Percentiles rank a stretch among this genome's conserved stretches.
phyloP scores from a whole-genome alignment of 2,797 vertebrate genomes.

The Brotogeris chrysoptera region DNA sequence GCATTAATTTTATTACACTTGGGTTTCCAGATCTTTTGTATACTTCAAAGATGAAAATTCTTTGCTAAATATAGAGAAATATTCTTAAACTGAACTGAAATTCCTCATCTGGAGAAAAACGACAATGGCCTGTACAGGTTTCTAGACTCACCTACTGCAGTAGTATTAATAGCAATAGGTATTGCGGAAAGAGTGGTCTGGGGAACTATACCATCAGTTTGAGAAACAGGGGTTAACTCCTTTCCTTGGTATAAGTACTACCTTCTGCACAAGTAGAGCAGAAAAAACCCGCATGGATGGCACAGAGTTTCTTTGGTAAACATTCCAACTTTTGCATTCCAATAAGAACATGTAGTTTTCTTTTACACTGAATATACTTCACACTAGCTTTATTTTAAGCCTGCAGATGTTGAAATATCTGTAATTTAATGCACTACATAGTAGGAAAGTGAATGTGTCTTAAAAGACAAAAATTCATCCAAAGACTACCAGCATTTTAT shows the following conservation, averaged over 20 bases:
- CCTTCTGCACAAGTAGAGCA: neutral
- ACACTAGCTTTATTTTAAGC: neutral
- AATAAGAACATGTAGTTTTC: neutral
- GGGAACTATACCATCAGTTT: neutral
- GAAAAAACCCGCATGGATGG: accelerated
- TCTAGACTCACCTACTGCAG: neutral
- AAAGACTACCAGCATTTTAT: neutral
- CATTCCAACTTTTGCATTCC: neutral
- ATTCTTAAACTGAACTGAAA: neutral
- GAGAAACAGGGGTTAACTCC: neutral
- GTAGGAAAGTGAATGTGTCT: neutral
- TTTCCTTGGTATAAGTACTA: neutral
- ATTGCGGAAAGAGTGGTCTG: neutral
- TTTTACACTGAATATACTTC: neutral
- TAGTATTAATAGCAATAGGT: neutral
- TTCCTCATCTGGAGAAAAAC: neutral
- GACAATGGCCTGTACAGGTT: neutral
- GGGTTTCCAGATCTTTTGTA: neutral
- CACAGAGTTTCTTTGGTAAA: neutral
- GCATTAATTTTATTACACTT: neutral
- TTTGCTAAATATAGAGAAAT: neutral
- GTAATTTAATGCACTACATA: neutral
- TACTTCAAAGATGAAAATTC: neutral
- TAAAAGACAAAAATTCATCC: neutral
- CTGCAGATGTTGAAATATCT: neutral